phyloP scores from a whole-genome alignment of 2,113 vertebrate genomes.

The Casuarius casuarius region DNA sequence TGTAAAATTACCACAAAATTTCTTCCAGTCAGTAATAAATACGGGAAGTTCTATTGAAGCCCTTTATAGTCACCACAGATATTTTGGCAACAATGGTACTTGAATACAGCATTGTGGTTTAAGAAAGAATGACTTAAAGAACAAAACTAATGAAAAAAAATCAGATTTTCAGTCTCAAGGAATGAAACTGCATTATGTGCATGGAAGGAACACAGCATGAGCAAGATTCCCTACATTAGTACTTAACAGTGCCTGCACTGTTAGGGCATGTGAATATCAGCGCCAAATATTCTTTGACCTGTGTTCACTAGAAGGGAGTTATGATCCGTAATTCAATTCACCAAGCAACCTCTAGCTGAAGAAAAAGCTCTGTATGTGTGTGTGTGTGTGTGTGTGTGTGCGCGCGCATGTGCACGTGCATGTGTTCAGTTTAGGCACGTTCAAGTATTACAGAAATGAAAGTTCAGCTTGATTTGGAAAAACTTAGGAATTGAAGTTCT shows the following conservation, averaged over 20 bases:
- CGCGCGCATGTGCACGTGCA: accelerated
- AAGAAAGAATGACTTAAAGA: not conserved
- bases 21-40: not conserved
- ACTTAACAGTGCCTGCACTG: not conserved
- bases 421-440: not conserved
- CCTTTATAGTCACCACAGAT: not conserved
- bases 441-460: not conserved
- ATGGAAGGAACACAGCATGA: not conserved
- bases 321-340: not conserved
- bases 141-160: not conserved
- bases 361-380: not conserved
- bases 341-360: not conserved
- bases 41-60: not conserved
- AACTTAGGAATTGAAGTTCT: not conserved
- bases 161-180: not conserved
- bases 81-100: not conserved
- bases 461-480: not conserved
- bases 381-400: not conserved
- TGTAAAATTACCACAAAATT: not conserved
- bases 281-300: not conserved
- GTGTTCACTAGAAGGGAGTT: not conserved
- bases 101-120: not conserved
- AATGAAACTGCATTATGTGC: not conserved
- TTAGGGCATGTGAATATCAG: not conserved
- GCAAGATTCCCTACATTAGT: not conserved